Conservation (phyloP, 2,888 invertebrate genomes). For the Eledone cirrhosa region DNA sequence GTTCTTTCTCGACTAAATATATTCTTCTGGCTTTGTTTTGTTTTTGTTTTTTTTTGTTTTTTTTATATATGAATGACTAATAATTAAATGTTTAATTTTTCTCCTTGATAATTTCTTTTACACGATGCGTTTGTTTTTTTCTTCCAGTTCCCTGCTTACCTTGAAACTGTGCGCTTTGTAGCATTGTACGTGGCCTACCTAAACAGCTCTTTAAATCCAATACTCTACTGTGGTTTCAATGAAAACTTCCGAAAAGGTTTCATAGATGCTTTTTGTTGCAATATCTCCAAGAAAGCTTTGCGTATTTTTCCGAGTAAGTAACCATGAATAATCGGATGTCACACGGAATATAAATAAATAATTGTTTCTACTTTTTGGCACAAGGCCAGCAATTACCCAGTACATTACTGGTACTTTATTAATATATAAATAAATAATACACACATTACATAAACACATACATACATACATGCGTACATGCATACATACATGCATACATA, state of each 20-base stretch:
- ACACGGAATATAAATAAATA: not conserved
- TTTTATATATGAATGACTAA: too few species aligned
- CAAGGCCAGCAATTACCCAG: too few species aligned
- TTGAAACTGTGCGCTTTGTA: slow-evolving; percentile 44
- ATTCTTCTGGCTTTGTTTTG: too few species aligned
- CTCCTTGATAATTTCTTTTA: too few species aligned
- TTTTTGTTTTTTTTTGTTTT: too few species aligned
- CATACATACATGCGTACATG: not conserved
- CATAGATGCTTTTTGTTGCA: slow-evolving; percentile 48
- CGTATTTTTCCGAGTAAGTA: slow-evolving; percentile 47
- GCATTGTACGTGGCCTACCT: slow-evolving; percentile 54
- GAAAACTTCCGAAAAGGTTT: slow-evolving; percentile 56
- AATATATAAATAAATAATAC: not conserved
- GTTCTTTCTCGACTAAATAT: too few species aligned
- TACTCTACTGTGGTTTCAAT: slow-evolving; percentile 57
- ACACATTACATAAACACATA: not conserved
- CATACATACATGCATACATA: not conserved
- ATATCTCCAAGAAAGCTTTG: slow-evolving; percentile 42
- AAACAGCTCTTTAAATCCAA: slow-evolving; percentile 55
- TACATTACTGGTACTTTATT: too few species aligned
- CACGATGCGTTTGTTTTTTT: not conserved
- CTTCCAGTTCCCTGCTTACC: slow-evolving; percentile 43
- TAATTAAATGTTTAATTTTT: too few species aligned
- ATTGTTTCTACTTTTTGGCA: too few species aligned
- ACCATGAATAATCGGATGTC: too few species aligned